Conservation (phyloP, 2,888 invertebrate species). For the Drosophila algonquin region DNA sequence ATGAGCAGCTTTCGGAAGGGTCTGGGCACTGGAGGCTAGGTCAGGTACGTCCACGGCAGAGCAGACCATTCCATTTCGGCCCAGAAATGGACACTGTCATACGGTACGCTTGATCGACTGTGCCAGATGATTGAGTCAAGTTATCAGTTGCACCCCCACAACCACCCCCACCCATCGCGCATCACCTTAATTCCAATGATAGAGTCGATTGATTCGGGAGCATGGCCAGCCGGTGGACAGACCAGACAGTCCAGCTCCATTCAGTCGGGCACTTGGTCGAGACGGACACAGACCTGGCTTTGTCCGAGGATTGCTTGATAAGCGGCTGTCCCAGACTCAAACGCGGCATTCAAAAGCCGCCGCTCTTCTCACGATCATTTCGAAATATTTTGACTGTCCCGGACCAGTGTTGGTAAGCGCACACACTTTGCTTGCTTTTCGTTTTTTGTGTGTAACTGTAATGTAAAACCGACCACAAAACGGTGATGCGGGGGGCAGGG, state of each 20-base stretch:
- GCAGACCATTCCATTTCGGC: conserved; percentile 28
- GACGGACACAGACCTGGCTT: conserved; percentile 45
- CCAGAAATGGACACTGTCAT: conserved; percentile 42
- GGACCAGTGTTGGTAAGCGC: conserved; percentile 69
- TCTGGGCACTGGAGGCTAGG: conserved; percentile 8
- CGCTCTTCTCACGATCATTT: conserved; percentile 52
- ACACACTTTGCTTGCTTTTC: conserved; percentile 3
- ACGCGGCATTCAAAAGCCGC: conserved; percentile 47
- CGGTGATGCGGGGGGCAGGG: not conserved
- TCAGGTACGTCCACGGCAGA: conserved; percentile 5
- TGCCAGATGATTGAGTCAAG: conserved; percentile 32
- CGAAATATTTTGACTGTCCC: conserved; percentile 36
- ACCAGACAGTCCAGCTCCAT: conserved; percentile 38
- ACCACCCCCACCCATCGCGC: not conserved
- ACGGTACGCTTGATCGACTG: conserved; percentile 52
- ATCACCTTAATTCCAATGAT: conserved; percentile 23
- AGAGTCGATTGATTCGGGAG: conserved; percentile 46
- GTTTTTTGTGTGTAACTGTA: conserved; percentile 54
- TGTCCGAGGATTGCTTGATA: conserved; percentile 63
- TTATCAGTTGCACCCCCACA: conserved; percentile 31
- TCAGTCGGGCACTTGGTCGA: conserved; percentile 34
- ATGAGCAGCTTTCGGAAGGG: conserved; percentile 42
- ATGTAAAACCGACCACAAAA: conserved; percentile 75
- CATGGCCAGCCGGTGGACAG: conserved; percentile 39
- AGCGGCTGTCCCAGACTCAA: conserved; percentile 45